Base-by-base conservation (phyloP, 2,888 invertebrate genomes). In the Zonitis immaculata region DNA sequence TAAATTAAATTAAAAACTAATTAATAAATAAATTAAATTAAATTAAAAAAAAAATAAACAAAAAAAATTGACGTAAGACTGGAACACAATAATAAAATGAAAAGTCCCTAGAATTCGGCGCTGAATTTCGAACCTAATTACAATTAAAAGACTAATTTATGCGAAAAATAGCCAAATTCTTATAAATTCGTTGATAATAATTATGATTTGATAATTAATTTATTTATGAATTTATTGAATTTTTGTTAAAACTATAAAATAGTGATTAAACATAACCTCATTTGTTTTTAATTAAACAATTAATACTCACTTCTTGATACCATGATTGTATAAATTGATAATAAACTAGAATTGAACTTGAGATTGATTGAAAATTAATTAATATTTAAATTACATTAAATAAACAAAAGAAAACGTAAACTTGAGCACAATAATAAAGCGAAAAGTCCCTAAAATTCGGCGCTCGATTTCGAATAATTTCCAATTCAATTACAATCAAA, bases 41-140 rank as follows among this genome's bases (percentile, higher is more conserved):
- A 32, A 12, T 47, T 47, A 18, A 28, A 46, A 11, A 22, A 20
- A 20, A 44, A 44, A 44, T 8, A 11, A 44, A 44, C 22, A 20
- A 44, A 44, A 44, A 18, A 44, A 20, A 44, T 44, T 22, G 25
- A 44, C 11, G 44, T 44, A 20, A 44, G n/a, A n/a, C n/a, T n/a
- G 3, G n/a, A 44, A 44, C 25, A 18, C 42, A 14, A 14, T 9
- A 12, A 12, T 42, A 42, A 42, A 14, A 14, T 42, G 11, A 44
- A 44, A 44, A 6, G 4, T 44, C 44, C 44, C 44, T 44, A 44
- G 20, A 20, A n/a, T 44, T 16, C 2, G 25, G 18, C 44, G 44
- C 18, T 20, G 3, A 44, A 44, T 20, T 44, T 22, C 3, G n/a
- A n/a, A n/a, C n/a, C n/a, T n/a, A n/a, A n/a, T n/a, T n/a, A n/a